Evolutionary conservation across 1,140 invertebrate species (phyloP).

Genomic region (Mactra quadrangularis): DNA sequence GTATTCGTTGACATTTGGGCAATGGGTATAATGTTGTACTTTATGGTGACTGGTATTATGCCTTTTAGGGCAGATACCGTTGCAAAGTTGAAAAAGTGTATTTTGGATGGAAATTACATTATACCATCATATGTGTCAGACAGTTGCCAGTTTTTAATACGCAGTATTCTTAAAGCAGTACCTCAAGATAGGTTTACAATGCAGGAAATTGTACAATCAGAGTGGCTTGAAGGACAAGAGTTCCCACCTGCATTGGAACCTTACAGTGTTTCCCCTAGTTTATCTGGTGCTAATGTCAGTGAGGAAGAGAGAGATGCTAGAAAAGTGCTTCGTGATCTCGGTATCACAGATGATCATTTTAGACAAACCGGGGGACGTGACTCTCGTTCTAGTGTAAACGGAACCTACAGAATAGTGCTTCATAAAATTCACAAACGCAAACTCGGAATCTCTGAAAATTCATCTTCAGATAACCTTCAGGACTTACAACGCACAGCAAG

Average conservation of each 20-base stretch:
- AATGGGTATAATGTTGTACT: conserved; percentile 91
- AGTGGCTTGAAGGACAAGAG: conserved; percentile 84
- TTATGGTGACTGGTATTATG: conserved; percentile 91
- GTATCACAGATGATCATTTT: conserved; percentile 85
- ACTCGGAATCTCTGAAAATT: conserved; percentile 69
- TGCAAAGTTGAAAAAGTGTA: conserved; percentile 87
- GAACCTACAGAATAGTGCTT: conserved; percentile 87
- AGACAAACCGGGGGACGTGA: conserved; percentile 83
- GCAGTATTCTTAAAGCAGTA: conserved; percentile 84
- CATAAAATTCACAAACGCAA: conserved; percentile 84
- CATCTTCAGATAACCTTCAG: conserved; percentile 32
- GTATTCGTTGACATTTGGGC: conserved; percentile 93
- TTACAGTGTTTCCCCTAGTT: conserved; percentile 77
- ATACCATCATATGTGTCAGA: conserved; percentile 82
- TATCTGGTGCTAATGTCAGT: conserved; percentile 63
- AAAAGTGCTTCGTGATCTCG: conserved; percentile 84
- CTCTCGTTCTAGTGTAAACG: conserved; percentile 85
- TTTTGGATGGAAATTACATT: conserved; percentile 87
- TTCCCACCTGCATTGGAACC: conserved; percentile 78
- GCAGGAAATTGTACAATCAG: conserved; percentile 84
- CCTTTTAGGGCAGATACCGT: conserved; percentile 88
- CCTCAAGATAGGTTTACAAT: conserved; percentile 85
- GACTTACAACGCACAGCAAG: conserved; percentile 26
- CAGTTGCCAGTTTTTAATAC: conserved; percentile 82
- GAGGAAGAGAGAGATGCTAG: conserved; percentile 83